Evolutionary conservation across 2,888 invertebrate genomes (phyloP), one percentile per base, ranked within the genome.

Genomic region (Mythimna loreyi): DNA sequence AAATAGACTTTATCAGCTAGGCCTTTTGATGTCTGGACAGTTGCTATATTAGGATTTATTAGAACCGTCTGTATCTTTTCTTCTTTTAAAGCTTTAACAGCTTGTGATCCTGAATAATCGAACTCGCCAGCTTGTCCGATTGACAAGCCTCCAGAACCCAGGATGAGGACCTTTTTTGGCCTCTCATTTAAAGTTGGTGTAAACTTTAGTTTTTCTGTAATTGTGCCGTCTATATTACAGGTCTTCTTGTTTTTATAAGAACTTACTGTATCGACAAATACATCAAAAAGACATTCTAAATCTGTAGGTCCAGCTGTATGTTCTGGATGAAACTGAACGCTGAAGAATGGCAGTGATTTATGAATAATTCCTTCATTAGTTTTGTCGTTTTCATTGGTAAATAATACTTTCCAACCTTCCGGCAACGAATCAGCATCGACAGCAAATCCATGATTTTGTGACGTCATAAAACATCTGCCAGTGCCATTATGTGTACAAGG

Each of bases 121-220:
- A 99, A 99, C 95, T 99, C 99, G 5, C 99, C 99, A 5, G 99
- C 99, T 96, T 99, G 99, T 0, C 99, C 99, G 80, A 99, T 99
- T n/a, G 98, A 99, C 23, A 99, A 94, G 0, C 99, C 99, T 13
- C 99, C 99, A 0, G 99, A 99, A 2, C 99, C 99, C 36, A 99
- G 94, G 85, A 99, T 97, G 64, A 99, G 94, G 66, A 99, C 97
- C 92, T 98, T 97, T 87, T 97, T 96, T 65, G 97, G 96, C 65
- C 94, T 93, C 70, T 96, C 95, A 6, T 90, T 86, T 45, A 94
- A 81, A 13, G 91, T 88, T 0, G 96, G 92, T 8, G 86, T 87
- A 81, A 94, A 96, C 67, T 92, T 89, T 13, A 97, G 87, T 84
- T 93, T 96, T 13, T 96, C 88, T 4, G 92, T 96, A 7, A 98